A percentile compares a stretch with the other conserved stretches of the same genome.
These are phyloP conservation scores for Drosophila repletoides DNA, from an alignment of 1,140 invertebrate species.

Conservation along the genomic window DNA sequence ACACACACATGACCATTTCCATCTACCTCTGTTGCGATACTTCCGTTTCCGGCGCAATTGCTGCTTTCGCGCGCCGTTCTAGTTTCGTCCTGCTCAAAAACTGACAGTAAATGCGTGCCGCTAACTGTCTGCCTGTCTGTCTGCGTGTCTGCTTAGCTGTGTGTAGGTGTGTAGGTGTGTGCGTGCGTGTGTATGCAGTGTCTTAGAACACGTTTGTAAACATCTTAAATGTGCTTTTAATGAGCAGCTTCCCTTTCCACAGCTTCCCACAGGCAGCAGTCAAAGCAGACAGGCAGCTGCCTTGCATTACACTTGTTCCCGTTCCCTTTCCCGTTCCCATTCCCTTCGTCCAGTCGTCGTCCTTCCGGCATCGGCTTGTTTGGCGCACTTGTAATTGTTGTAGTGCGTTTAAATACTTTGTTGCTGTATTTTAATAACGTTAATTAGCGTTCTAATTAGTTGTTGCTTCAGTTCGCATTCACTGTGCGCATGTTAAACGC, in stretches of 20 bases:
- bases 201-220: slow-evolving; percentile 78
- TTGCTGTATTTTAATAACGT: slow-evolving; percentile 76
- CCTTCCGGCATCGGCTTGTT: background rate
- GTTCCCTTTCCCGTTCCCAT: background rate
- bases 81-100: slow-evolving; percentile 47
- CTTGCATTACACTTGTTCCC: slow-evolving; percentile 21
- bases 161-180: slow-evolving; percentile 6
- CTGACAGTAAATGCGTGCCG: slow-evolving; percentile 38
- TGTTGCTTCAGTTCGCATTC: slow-evolving; percentile 58
- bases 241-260: slow-evolving; percentile 70
- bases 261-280: background rate
- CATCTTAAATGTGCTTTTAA: slow-evolving; percentile 81
- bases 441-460: slow-evolving; percentile 79
- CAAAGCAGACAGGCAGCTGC: slow-evolving; percentile 42
- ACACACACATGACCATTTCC: background rate
- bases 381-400: slow-evolving; percentile 29
- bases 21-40: slow-evolving; percentile 18
- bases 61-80: slow-evolving; percentile 43
- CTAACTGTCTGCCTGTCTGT: too few relatives aligned
- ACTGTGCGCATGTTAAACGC: slow-evolving; percentile 52
- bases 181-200: slow-evolving; percentile 40
- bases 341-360: background rate
- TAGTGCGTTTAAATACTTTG: slow-evolving; percentile 21
- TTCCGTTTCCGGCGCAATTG: slow-evolving; percentile 63
- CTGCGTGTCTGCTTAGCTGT: slow-evolving; percentile 13